Percentiles rank a stretch among this genome's conserved stretches.
Conservation (phyloP, 92 coral and sea anemone species). For the Nematostella vectensis region DNA sequence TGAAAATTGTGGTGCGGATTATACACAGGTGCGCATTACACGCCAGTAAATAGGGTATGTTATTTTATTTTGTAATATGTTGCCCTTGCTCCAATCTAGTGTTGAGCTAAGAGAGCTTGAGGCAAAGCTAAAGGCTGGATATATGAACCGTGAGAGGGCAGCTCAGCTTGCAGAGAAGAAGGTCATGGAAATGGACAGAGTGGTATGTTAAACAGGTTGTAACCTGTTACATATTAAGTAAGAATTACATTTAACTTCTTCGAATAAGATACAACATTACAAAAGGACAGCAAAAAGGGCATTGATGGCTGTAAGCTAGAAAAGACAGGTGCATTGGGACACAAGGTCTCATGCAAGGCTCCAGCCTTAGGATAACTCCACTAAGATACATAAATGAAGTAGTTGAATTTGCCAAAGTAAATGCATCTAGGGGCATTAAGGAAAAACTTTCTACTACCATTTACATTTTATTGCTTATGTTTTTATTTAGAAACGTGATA, state of each 20-base stretch:
- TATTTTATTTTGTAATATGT: background rate
- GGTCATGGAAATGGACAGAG: conserved; percentile 54
- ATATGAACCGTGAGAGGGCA: conserved; percentile 89
- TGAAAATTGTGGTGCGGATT: too few species aligned
- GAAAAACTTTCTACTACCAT: background rate
- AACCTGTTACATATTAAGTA: background rate
- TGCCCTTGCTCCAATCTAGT: too few species aligned
- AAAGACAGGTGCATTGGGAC: too few species aligned
- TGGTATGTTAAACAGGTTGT: conserved; percentile 24
- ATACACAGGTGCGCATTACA: too few species aligned
- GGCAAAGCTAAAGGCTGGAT: conserved; percentile 88
- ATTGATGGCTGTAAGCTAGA: too few species aligned
- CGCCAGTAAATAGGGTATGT: too few species aligned
- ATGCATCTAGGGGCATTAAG: background rate
- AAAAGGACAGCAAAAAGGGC: too few species aligned
- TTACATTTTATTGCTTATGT: too few species aligned
- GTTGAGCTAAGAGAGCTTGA: conserved; percentile 92
- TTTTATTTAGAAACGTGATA: conserved; percentile 40
- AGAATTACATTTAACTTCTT: too few species aligned
- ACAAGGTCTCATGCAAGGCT: too few species aligned
- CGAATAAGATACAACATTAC: too few species aligned
- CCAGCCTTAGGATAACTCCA: too few species aligned
- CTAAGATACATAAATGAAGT: background rate
- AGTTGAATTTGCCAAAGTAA: background rate
- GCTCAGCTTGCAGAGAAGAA: conserved; percentile 82